Evolutionary conservation across 64 coral and sea anemone genomes (phyloP), one percentile per base, ranked within the genome.

Genomic region (Actinia equina): DNA sequence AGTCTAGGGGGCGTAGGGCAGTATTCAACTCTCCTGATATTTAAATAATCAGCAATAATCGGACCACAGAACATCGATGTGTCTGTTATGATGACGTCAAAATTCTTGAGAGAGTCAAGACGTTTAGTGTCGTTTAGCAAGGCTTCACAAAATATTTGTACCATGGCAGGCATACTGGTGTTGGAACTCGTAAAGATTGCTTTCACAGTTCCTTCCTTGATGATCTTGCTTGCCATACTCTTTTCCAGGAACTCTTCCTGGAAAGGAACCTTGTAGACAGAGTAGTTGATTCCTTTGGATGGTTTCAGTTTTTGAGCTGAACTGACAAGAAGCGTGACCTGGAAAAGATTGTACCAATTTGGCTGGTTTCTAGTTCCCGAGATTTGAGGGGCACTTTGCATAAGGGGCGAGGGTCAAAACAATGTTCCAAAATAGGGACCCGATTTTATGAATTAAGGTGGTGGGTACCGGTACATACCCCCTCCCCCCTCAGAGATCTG

Each of bases 71-170:
- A 10, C 0, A 83, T 25, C 22, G 15, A 2, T 26, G 27, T 18
- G 41, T 94, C 93, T 25, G 86, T 81, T 1, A 94, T 87, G 23
- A 94, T 26, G 43, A 94, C 20, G 15, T 94, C 93, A 59, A 87
- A 90, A 43, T 87, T 45, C 77, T 87, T 82, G 4, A 94, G 60
- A 15, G 88, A 51, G 18, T 77, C 13, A n/a, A 65, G 16, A 0
- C 90, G 67, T 7, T 88, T 49, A 3, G 78, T 91, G 54, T 61
- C 81, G 58, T 91, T 88, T 12, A 94, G n/a, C 8, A 79, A 64
- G 43, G 54, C 22, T 85, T 91, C 86, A 62, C 88, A 94, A 1
- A 82, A 25, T 16, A 22, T 20, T 14, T 83, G 20, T 43, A 25
- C 1, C 59, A 77, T n/a, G 15, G 14, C 19, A 15, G 71, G 71